Base-by-base conservation (phyloP, 2,888 invertebrate species). In the Clostera curtula region DNA sequence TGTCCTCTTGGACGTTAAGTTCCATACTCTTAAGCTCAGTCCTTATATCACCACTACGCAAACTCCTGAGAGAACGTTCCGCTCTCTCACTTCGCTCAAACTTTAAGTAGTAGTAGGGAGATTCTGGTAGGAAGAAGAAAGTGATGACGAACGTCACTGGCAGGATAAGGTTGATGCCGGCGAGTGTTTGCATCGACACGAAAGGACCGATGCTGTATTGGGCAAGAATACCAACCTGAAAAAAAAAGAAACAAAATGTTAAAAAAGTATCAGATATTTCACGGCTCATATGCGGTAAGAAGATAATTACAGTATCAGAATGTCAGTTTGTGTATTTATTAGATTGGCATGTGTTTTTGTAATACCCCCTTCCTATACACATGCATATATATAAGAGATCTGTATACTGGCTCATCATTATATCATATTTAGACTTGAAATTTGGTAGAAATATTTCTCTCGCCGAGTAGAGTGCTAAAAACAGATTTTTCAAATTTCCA, bases 81-180 rank as follows among this genome's bases (percentile, higher is more conserved):
- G 89, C 89, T 48, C 85, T 85, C 34, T 82, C 73, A 31, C 75
- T 80, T 38, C 84, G 74, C 43, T 83, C 84, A 38, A 82, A 84
- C 49, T 82, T 77, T 36, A 86, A 62, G 44, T 85, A 79, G 58
- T 80, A 87, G 45, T 88, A 85, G 8, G 90, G 90, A 39, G 89
- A 87, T 72, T 92, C 91, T n/a, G 91, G 91, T 59, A 90, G 79
- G 55, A 86, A 86, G 16, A 86, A 62, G 58, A 89, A 86, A 9
- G 82, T 66, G 8, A 87, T 28, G 12, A 88, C 62, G 49, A 88
- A 87, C 17, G 86, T 43, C 16, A 88, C 61, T 6, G 89, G 87
- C 28, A 88, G 70, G 37, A 85, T 58, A 42, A 87, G 68, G 55
- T 87, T 88, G 56, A 88, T 79, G 29, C 71, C 71, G 28, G 87